Evolutionary conservation across 1,140 invertebrate species (phyloP).

Genomic region (Trissolcus basalis): DNA sequence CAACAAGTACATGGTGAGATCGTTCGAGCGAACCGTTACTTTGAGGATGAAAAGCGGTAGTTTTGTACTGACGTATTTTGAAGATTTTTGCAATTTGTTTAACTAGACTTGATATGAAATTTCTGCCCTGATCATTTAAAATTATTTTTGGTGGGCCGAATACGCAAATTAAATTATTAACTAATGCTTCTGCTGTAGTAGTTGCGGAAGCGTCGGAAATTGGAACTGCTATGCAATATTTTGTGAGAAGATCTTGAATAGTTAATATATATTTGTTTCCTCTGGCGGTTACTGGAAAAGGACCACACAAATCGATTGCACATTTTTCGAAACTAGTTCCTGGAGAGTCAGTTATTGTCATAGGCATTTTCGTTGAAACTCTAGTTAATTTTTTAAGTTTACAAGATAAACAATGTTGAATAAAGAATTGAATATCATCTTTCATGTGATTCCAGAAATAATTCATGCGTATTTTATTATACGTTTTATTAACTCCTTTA

Average conservation of each 20-base stretch:
- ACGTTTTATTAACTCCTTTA: no score
- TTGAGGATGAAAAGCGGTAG: conserved; percentile 56
- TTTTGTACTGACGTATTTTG: conserved; percentile 51
- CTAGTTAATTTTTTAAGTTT: neutral
- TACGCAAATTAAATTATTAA: neutral
- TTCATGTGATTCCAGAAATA: no score
- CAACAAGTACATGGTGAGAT: conserved; percentile 36
- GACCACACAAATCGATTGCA: neutral
- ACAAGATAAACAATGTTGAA: no score
- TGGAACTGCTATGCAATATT: neutral
- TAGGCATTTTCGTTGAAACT: neutral
- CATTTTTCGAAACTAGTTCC: neutral
- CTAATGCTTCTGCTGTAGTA: neutral
- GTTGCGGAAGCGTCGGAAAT: neutral
- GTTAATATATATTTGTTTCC: neutral
- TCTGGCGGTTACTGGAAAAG: neutral
- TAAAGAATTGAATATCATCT: no score
- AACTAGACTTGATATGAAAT: neutral
- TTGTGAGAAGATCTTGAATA: neutral
- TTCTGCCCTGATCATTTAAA: neutral
- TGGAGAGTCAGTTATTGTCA: neutral
- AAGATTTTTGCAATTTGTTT: conserved; percentile 24
- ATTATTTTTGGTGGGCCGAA: neutral
- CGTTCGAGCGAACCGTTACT: conserved; percentile 57
- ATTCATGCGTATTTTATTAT: no score